Evolutionary conservation across 2,888 invertebrate species (phyloP), one percentile per base, ranked within the genome.

Genomic region (Drosophila merina): DNA sequence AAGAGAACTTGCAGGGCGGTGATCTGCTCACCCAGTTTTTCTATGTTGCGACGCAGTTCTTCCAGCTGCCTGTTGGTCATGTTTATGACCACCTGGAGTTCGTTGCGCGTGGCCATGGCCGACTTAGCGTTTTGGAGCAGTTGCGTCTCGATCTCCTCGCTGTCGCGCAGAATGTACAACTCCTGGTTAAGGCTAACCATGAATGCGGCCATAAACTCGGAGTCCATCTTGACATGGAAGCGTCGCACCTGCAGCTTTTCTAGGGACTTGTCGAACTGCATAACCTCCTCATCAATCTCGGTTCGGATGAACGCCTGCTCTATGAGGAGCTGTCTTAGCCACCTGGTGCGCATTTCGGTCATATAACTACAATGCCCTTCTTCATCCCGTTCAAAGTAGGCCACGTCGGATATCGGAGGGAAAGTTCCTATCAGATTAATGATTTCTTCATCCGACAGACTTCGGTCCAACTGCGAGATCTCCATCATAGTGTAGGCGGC

Each of bases 181-280:
- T 97, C 96, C 88, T 96, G 94, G 79, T 96, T 94, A 20, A 96
- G 86, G 25, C 94, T 94, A 25, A 95, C 93, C 48, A 96, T 90
- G 84, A 93, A 94, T 30, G 95, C 84, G 71, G 95, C 94, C 58
- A 95, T 92, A 52, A 95, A 93, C 64, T 93, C 92, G 0, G 93
- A 91, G 20, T 93, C 91, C 40, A 94, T 93, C 86, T 94, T 93
- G 1, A 94, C 93, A 4, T 93, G 90, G 10, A 94, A 91, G 28
- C 95, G 93, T 62, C 93, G 93, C 26, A 93, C 89, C 66, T 93
- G 93, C 3, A 95, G 88, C 54, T 93, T 91, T 30, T 92, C 90
- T 3, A 97, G 86, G 25, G 93, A 92, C 0, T 93, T 91, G 90
- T 98, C 96, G 80, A 96, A 96, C 26, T 93, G 90, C 25, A 93